Base-by-base conservation (phyloP, 2,113 vertebrate genomes). In the Cyanistes caeruleus region DNA sequence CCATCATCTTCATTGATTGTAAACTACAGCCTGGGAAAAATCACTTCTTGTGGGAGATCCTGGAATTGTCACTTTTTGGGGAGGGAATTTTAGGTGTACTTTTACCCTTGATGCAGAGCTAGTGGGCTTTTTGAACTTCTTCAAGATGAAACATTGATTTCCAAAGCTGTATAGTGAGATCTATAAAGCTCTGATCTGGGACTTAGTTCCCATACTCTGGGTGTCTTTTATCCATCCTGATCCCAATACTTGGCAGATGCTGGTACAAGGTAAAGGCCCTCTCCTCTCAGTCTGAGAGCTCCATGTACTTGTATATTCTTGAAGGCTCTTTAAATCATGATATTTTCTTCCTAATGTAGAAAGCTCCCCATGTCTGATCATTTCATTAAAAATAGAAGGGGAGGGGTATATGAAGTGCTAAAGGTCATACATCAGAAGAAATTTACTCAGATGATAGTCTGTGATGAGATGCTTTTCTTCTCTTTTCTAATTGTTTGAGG, bases 1-100 rank as follows among this genome's bases (percentile, higher is more conserved):
- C 93, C 69, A 97, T 97, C 87, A 96, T 60, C 72, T 92, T 76
- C 53, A 64, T 92, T 97, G 92, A 96, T 77, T 75, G 46, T 78
- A 56, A 84, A 76, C 79, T 92, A 53, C 58, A 59, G 82, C 89
- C 55, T 81, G 83, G 81, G 68, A 82, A 94, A 85, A 63, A 63
- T 86, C 11, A 1, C 43, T 95, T 87, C 60, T 85, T 0, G 3
- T 0, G 82, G 68, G 76, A 87, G 63, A 58, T 64, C 73, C 56
- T 92, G 69, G 87, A 89, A 69, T 22, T 74, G 55, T 81, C 62
- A 15, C 30, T 59, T 74, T 33, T 60, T 33, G 52, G 30, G 31
- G 51, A 53, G 82, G 56, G 46, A 85, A 31, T 43, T 70, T 81
- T 25, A 80, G 55, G 48, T 93, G 30, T 70, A 23, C 56, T 93